Evolutionary conservation across 2,113 vertebrate species (phyloP), one percentile per base, ranked within the genome.

Genomic region (Bagarius yarrelli): DNA sequence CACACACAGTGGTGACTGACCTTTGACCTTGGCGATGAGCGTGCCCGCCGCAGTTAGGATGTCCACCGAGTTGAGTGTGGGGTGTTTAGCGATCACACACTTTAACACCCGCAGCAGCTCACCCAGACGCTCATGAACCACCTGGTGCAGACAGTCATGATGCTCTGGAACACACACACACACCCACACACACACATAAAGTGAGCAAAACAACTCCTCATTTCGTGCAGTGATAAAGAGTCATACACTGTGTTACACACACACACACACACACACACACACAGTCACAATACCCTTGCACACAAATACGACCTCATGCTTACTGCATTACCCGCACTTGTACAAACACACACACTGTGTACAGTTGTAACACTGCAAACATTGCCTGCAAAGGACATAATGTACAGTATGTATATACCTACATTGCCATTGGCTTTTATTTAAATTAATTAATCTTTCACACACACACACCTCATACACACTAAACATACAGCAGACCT

Each of bases 1-100:
- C 83, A 88, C 84, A 84, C 81, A 87, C 44, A 40, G 52, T 40
- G 16, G 36, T 4, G 1, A 67, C 94, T 96, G 91, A 99, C 98
- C 96, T 98, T 98, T 98, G 86, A 99, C 95, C 92, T 96, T 95
- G 80, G 96, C 91, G 86, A 96, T 95, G 89, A 99, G 93, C 34
- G 93, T 94, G 88, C 96, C 97, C 60, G 96, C 95, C 25, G 95
- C 95, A 88, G 95, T 96, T 52, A 98, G 95, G 89, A 99, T 95
- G 82, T 97, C 96, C 86, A 96, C 94, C 0, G 96, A 98, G 92
- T 97, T 98, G 34, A 99, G 93, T 81, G 94, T 94, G 85, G 95
- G 96, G 91, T 98, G 95, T 88, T 97, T 98, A 88, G 87, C 93
- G 88, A 98, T 96, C 74, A 98, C 90, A 79, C 91, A 90, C 87